Evolutionary conservation across 2,888 invertebrate genomes (phyloP).

Genomic region (Linnaemya tessellans): DNA sequence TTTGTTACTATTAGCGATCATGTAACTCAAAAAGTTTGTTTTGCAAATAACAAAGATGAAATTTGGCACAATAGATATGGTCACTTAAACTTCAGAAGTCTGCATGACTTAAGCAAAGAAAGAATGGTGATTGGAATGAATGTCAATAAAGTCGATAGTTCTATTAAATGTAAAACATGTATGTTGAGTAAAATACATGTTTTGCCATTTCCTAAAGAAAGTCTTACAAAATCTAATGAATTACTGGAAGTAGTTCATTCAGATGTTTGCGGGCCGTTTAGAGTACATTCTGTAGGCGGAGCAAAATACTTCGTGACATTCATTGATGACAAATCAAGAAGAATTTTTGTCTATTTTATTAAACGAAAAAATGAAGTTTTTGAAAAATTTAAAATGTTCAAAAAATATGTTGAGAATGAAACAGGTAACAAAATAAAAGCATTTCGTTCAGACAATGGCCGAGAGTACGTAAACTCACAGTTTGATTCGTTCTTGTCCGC

Average conservation of each 20-base stretch:
- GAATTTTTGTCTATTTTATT: slow-evolving; percentile 34
- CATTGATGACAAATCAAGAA: slow-evolving; percentile 36
- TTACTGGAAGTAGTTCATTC: slow-evolving; percentile 34
- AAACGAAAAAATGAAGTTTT: too few relatives aligned
- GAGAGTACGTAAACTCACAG: too few relatives aligned
- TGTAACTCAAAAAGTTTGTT: slow-evolving; percentile 2
- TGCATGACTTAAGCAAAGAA: too few relatives aligned
- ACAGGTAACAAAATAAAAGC: too few relatives aligned
- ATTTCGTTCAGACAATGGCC: too few relatives aligned
- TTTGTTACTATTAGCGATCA: slow-evolving; percentile 13
- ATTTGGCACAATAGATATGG: background rate
- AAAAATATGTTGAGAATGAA: too few relatives aligned
- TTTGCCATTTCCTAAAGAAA: slow-evolving; percentile 68
- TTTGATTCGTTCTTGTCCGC: background rate
- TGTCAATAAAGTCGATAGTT: too few relatives aligned
- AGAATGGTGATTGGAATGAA: too few relatives aligned
- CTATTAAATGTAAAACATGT: slow-evolving; percentile 13
- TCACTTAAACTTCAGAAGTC: too few relatives aligned
- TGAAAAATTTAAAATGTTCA: too few relatives aligned
- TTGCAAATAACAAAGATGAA: background rate
- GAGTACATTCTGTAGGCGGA: slow-evolving; percentile 36
- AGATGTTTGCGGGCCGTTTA: slow-evolving; percentile 62
- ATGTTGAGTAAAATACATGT: slow-evolving; percentile 37
- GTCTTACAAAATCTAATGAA: background rate
- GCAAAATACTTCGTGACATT: slow-evolving; percentile 26